phyloP scores from a whole-genome alignment of 23 tunicate species.

The Halocynthia aurantium region DNA sequence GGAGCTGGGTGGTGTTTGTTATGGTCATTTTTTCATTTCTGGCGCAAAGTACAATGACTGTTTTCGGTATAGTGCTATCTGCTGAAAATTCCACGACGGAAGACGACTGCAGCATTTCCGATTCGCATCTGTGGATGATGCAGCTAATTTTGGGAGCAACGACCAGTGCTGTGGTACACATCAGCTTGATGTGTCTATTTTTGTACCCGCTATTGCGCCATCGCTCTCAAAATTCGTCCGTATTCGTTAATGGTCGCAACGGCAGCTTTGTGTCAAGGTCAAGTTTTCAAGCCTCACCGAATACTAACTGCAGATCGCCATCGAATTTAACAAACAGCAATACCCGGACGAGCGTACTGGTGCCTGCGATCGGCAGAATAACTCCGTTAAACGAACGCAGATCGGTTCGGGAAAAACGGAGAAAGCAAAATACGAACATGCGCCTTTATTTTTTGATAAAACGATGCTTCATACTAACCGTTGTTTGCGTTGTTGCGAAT shows the following conservation, averaged over 20 bases:
- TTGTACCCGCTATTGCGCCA: constrained; percentile 38
- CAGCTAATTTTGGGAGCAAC: constrained; percentile 27
- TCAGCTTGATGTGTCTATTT: constrained; percentile 26
- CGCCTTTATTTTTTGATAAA: constrained; percentile 8
- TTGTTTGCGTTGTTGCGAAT: constrained; percentile 22
- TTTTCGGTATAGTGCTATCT: constrained; percentile 13
- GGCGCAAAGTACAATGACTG: constrained; percentile 18
- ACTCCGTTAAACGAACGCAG: not conserved
- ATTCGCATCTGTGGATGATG: constrained; percentile 11
- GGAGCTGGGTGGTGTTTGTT: constrained; percentile 23
- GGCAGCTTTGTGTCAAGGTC: constrained; percentile 17
- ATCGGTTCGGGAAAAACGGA: not conserved
- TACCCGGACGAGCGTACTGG: not conserved
- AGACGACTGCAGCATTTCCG: constrained; percentile 1
- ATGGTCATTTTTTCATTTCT: constrained; percentile 13
- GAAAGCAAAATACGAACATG: not conserved
- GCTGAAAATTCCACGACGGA: constrained; percentile 6
- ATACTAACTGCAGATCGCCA: not conserved
- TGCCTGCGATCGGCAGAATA: not conserved
- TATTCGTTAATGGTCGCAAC: constrained; percentile 3
- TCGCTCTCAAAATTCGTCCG: constrained; percentile 11
- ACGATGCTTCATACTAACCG: constrained; percentile 28
- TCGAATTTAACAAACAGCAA: too few species aligned
- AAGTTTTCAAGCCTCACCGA: constrained; percentile 11
- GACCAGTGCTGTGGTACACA: constrained; percentile 18